Percentiles rank a stretch among this genome's conserved stretches.
These are phyloP conservation scores for Recurvirostra avosetta DNA, from an alignment of 2,113 vertebrate genomes.

Conservation along the genomic window DNA sequence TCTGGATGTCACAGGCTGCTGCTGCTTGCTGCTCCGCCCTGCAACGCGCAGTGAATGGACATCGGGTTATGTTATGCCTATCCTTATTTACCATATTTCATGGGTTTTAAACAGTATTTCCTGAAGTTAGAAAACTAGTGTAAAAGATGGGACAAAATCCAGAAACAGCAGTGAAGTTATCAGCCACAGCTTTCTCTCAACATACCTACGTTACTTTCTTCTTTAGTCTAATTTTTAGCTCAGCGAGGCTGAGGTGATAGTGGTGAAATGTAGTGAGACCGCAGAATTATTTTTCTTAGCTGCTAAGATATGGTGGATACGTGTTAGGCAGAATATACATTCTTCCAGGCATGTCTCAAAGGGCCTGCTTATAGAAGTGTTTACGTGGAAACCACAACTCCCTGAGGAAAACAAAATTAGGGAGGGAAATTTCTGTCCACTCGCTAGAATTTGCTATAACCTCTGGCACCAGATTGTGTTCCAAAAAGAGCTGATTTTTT, in stretches of 20 bases:
- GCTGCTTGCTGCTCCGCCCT: neutral
- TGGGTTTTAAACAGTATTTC: constrained; percentile 7
- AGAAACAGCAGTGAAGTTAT: constrained; percentile 23
- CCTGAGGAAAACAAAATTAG: constrained; percentile 21
- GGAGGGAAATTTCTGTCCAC: constrained; percentile 15
- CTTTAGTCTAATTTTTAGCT: constrained; percentile 1
- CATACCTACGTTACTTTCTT: neutral
- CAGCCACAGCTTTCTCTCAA: neutral
- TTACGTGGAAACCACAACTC: constrained; percentile 57
- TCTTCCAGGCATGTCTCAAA: constrained; percentile 22
- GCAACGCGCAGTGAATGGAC: neutral
- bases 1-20: neutral
- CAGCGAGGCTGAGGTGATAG: constrained; percentile 3
- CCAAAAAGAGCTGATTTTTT: neutral
- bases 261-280: neutral
- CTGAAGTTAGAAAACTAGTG: neutral
- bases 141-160: neutral
- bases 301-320: constrained; percentile 2
- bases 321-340: constrained; percentile 22
- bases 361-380: neutral
- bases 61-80: neutral
- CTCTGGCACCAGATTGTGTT: neutral
- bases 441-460: constrained; percentile 46
- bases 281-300: constrained; percentile 16
- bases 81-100: neutral